These are phyloP conservation scores for Aegotheles bennettii DNA, from an alignment of 2,113 vertebrate genomes.

Conservation along the genomic window DNA sequence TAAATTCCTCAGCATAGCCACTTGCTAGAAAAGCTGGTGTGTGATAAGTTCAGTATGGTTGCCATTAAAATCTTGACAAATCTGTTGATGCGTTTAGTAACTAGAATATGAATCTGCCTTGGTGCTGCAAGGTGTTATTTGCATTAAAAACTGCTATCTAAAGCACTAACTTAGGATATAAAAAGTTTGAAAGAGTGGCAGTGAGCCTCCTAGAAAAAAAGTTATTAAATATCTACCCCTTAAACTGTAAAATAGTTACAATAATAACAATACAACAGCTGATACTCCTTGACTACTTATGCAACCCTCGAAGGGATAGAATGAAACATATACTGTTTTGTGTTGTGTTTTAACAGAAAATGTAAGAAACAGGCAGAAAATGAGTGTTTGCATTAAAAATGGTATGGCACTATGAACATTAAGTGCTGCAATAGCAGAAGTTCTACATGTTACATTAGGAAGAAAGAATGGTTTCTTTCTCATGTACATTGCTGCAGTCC, in stretches of 20 bases:
- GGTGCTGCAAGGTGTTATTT: constrained; percentile 30
- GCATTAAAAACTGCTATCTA: constrained; percentile 31
- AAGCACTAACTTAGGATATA: constrained; percentile 33
- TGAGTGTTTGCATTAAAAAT: constrained; percentile 77
- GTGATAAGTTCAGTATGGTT: not conserved
- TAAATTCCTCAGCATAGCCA: not conserved
- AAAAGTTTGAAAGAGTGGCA: constrained; percentile 56
- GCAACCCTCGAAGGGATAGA: constrained; percentile 64
- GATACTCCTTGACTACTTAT: constrained; percentile 51
- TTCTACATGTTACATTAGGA: constrained; percentile 72
- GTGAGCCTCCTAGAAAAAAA: constrained; percentile 13
- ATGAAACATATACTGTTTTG: constrained; percentile 67
- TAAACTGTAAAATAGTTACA: constrained; percentile 73
- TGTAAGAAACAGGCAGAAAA: constrained; percentile 66
- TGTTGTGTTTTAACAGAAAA: constrained; percentile 70
- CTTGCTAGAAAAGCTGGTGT: not conserved
- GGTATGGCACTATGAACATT: constrained; percentile 60
- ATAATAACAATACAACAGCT: constrained; percentile 64
- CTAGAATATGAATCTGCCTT: constrained; percentile 41
- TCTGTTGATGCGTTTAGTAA: constrained; percentile 55
- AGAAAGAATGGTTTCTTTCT: constrained; percentile 71
- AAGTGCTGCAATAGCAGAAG: constrained; percentile 69
- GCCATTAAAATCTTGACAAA: constrained; percentile 33
- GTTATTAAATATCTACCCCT: constrained; percentile 48
- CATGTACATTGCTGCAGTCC: constrained; percentile 60